Base-by-base conservation (phyloP, 2,888 invertebrate species). In the Idaea biselata region DNA sequence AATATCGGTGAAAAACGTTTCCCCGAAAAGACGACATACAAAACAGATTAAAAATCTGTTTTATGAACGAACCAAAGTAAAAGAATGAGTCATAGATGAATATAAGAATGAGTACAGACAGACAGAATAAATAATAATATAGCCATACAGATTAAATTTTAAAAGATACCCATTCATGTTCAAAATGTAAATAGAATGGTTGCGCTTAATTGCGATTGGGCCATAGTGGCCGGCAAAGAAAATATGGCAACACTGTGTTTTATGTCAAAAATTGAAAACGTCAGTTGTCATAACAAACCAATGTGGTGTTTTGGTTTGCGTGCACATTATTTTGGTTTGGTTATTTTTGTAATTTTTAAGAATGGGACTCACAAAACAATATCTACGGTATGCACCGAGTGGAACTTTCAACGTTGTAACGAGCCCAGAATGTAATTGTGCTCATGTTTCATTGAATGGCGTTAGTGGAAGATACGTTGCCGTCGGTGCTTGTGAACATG, bases 281-380 rank as follows among this genome's bases (percentile, higher is more conserved):
- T 44, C 44, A 44, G 44, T 8, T 44, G 44, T 75, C 77, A 78
- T 72, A 79, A 79, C 73, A 79, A 78, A 75, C 31, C 58, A 69
- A 69, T 67, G 68, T 73, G 72, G 44, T 44, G 44, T 44, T 44
- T 44, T 44, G 44, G 44, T 44, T 44, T 44, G 11, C 44, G 7
- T 44, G 44, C 44, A 7, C 64, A 67, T 71, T 71, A 72, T 62
- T 60, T 56, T 65, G 60, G 18, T 18, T 17, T 60, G 53, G 58
- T 25, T 58, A 63, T 60, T 55, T 61, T 59, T 6, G 57, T 56
- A 55, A 59, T 33, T 18, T 25, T 16, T 18, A 18, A 65, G 60
- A 76, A 97, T 97, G 97, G 97, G 97, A 60, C 89, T 98, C 63
- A 97, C 99, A 8, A 99, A 98, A 81, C 98, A 99, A 89, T 99